phyloP scores from a whole-genome alignment of 2,113 vertebrate species.

The Machaerirhynchus nigripectus region DNA sequence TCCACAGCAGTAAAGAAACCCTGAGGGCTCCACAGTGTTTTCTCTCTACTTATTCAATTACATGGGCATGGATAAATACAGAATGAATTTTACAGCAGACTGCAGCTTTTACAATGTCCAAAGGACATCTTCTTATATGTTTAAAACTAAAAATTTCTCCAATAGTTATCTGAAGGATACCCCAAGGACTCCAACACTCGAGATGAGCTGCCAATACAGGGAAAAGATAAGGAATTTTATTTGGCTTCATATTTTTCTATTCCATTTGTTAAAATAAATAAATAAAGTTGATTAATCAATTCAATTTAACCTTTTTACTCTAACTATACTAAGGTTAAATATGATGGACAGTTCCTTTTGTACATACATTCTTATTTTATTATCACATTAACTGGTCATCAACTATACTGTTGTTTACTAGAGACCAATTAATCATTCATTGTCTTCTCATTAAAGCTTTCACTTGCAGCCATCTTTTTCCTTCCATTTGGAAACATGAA shows the following conservation, averaged over 20 bases:
- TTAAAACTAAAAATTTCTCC: neutral
- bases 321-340: neutral
- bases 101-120: neutral
- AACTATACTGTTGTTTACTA: neutral
- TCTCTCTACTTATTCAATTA: slow-evolving; percentile 28
- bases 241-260: neutral
- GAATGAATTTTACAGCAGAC: neutral
- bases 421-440: neutral
- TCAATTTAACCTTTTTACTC: neutral
- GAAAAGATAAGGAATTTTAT: neutral
- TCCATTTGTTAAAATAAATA: neutral
- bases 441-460: neutral
- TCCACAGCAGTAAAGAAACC: neutral
- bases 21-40: neutral
- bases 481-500: neutral
- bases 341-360: neutral
- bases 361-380: neutral
- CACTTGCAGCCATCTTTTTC: neutral
- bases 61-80: neutral
- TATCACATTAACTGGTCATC: neutral
- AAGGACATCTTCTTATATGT: neutral
- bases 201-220: neutral
- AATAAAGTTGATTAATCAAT: neutral
- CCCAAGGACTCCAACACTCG: neutral
- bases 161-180: neutral